Evolutionary conservation across 1,140 invertebrate species (phyloP).

Genomic region (Kradibia gibbosae): DNA sequence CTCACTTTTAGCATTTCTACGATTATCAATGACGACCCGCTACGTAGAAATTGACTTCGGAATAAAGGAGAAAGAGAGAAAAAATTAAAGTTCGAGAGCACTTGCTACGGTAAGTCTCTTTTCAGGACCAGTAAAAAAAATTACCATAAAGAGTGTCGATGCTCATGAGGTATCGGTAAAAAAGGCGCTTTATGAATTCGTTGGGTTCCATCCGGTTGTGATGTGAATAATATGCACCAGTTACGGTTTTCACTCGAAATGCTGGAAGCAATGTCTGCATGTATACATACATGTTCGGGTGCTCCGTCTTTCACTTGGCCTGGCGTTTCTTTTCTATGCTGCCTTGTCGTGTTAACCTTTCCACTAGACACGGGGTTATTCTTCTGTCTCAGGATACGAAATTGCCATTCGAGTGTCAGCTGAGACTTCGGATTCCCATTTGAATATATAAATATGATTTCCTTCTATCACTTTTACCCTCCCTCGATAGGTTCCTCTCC

Average conservation of each 20-base stretch:
- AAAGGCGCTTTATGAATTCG: slow-evolving; percentile 72
- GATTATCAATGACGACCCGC: slow-evolving; percentile 1
- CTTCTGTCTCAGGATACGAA: slow-evolving; percentile 30
- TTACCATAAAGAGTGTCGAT: slow-evolving; percentile 67
- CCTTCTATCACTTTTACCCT: background rate
- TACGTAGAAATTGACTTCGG: slow-evolving; percentile 15
- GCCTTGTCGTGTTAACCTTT: slow-evolving; percentile 38
- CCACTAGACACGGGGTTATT: slow-evolving; percentile 36
- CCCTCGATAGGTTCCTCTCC: background rate
- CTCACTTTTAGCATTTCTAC: background rate
- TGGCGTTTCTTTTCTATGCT: slow-evolving; percentile 14
- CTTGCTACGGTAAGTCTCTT: slow-evolving; percentile 55
- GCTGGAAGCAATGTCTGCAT: background rate
- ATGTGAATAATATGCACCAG: slow-evolving; percentile 72
- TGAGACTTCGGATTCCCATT: slow-evolving; percentile 44
- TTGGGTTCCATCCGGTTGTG: slow-evolving; percentile 65
- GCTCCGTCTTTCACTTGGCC: background rate
- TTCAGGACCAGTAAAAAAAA: slow-evolving; percentile 52
- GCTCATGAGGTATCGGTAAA: slow-evolving; percentile 65
- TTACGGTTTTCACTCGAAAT: slow-evolving; percentile 46
- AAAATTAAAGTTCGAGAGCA: background rate
- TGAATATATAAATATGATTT: slow-evolving; percentile 47
- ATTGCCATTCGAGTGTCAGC: slow-evolving; percentile 40
- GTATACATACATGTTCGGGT: background rate
- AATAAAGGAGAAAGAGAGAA: too few relatives aligned